Evolutionary conservation across 2,888 invertebrate species (phyloP).

Genomic region (Erebia aethiops): DNA sequence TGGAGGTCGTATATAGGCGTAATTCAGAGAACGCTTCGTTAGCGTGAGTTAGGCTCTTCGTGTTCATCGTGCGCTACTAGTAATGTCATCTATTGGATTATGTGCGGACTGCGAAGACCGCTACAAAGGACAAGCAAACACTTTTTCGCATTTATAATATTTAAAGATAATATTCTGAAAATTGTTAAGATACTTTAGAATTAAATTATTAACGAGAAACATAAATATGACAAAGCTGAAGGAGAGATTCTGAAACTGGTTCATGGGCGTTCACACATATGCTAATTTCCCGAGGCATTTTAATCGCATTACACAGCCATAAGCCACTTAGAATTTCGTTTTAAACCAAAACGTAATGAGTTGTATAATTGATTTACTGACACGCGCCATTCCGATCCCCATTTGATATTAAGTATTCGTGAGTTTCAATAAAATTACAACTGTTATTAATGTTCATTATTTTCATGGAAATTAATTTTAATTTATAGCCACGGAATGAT

Average conservation of each 20-base stretch:
- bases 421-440: conserved; percentile 7
- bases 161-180: no score
- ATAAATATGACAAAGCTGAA: no score
- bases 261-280: conserved; percentile 27
- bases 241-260: neutral
- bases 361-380: conserved; percentile 27
- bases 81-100: no score
- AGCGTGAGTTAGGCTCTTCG: no score
- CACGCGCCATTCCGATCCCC: conserved; percentile 8
- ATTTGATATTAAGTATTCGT: conserved; percentile 14
- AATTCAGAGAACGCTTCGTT: no score
- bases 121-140: no score
- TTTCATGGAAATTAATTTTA: conserved; percentile 17
- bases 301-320: conserved; percentile 29
- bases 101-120: no score
- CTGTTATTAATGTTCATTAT: conserved; percentile 13
- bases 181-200: no score
- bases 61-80: no score
- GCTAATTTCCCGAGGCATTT: conserved; percentile 24
- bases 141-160: no score
- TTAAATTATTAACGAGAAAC: no score
- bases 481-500: conserved; percentile 14
- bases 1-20: no score
- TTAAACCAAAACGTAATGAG: conserved; percentile 23
- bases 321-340: conserved; percentile 26